phyloP scores from a whole-genome alignment of 2,797 vertebrate genomes.

The Girardinus metallicus region DNA sequence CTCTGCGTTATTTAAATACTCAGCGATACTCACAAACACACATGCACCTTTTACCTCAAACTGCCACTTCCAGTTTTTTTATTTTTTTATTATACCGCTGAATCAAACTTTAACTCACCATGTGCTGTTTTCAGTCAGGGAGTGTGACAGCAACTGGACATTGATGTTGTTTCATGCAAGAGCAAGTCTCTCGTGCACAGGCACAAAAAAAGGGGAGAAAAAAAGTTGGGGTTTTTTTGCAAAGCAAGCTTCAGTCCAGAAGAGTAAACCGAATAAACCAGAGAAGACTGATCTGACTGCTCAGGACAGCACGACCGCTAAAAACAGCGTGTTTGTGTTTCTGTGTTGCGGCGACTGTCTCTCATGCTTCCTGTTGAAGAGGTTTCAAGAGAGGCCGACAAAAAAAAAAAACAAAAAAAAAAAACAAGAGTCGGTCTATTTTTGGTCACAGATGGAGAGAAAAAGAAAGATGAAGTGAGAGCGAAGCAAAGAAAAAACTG shows the following conservation, averaged over 20 bases:
- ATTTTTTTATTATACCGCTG: conserved; percentile 34
- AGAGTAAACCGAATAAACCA: conserved; percentile 14
- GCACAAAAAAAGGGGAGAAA: not conserved
- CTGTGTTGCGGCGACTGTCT: conserved; percentile 31
- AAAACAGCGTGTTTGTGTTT: conserved; percentile 7
- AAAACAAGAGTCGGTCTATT: conserved; percentile 56
- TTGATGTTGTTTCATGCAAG: conserved; percentile 3
- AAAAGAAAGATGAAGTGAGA: conserved; percentile 33
- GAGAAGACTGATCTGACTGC: conserved; percentile 19
- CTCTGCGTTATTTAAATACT: not conserved
- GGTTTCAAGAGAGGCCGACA: conserved; percentile 52
- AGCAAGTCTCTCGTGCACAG: not conserved
- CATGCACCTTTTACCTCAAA: conserved; percentile 16
- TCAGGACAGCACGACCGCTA: conserved; percentile 27
- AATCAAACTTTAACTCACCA: conserved; percentile 47
- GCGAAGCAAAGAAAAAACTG: conserved; percentile 6
- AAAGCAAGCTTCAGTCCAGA: conserved; percentile 24
- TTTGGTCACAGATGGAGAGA: conserved; percentile 40
- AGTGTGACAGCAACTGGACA: conserved; percentile 3
- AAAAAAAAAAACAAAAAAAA: conserved; percentile 18
- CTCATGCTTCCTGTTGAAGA: conserved; percentile 67
- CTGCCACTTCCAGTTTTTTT: conserved; percentile 36
- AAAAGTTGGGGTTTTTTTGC: conserved; percentile 8
- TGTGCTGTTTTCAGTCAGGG: conserved; percentile 24
- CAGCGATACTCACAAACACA: conserved; percentile 1